Evolutionary conservation across 1,140 invertebrate species (phyloP), one percentile per base, ranked within the genome.

Genomic region (Euglossa dilemma): DNA sequence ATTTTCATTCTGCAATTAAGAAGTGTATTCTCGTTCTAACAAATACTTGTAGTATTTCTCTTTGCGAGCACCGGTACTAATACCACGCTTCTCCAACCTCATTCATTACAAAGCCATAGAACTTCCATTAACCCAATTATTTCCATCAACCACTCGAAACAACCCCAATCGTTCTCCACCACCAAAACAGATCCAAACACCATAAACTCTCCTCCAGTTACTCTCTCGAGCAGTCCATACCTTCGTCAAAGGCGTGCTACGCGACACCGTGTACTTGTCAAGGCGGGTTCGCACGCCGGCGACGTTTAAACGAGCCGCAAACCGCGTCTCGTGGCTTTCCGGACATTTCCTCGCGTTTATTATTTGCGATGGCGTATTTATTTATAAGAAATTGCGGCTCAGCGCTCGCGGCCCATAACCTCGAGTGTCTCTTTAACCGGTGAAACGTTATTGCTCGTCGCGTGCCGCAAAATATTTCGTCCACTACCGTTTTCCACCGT

Each of bases 281-380:
- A 14, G 23, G 63, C 45, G 64, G 16, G 23, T 82, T 76, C 25
- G 16, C 64, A 28, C 45, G 28, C 69, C 64, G 45, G 9, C 43
- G 54, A 14, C 54, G 64, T 43, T 67, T 52, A 69, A 69, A 25
- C 45, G 45, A 6, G 52, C 73, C 73, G 45, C 80, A 77, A 77
- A 77, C 63, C 63, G 64, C 64, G 63, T 25, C 57, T 52, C 64
- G 74, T 18, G 50, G 63, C 12, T 54, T 36, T 6, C 74, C 20
- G 11, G 11, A 23, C 77, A 77, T 69, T 77, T 28, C 63, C 52
- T 9, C 66, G 56, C 73, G 80, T 83, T 78, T 78, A 61, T 83
- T 83, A 83, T 83, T 83, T 83, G 47, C 66, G 23, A 47, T 56
- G 25, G 23, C 20, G 66, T 83, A 78, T 83, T 83, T 83, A 83